Percentiles rank a stretch among this genome's conserved stretches.
These are phyloP conservation scores for Ceratina australensis DNA, from an alignment of 1,140 invertebrate genomes.

Conservation along the genomic window DNA sequence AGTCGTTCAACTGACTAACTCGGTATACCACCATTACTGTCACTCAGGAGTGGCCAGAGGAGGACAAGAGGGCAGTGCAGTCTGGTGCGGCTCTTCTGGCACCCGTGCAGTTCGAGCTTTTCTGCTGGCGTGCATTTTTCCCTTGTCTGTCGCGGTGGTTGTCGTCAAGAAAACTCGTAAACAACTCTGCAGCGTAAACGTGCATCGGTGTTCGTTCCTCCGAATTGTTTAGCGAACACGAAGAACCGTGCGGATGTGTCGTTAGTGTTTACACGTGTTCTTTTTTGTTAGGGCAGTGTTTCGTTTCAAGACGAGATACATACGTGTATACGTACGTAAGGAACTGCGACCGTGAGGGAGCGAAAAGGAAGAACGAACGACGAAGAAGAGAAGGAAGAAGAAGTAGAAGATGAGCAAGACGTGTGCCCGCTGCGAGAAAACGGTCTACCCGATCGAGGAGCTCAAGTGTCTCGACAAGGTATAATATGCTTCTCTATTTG, in stretches of 20 bases:
- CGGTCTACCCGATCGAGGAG: conserved; percentile 98
- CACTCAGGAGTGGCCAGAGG: conserved; percentile 55
- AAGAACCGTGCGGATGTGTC: conserved; percentile 51
- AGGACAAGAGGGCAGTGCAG: conserved; percentile 56
- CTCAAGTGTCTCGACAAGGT: conserved; percentile 99
- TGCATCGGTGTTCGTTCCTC: conserved; percentile 25
- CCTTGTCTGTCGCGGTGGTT: neutral
- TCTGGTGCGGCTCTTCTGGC: conserved; percentile 53
- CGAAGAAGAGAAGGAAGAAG: conserved; percentile 43
- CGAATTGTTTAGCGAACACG: neutral
- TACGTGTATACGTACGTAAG: conserved; percentile 21
- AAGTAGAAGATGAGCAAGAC: conserved; percentile 91
- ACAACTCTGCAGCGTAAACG: conserved; percentile 4
- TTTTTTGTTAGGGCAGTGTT: conserved; percentile 49
- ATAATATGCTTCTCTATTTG: conserved; percentile 69
- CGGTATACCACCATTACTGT: conserved; percentile 63
- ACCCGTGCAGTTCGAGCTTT: conserved; percentile 51
- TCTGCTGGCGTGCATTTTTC: conserved; percentile 44
- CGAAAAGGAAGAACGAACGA: conserved; percentile 26
- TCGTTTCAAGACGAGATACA: conserved; percentile 25
- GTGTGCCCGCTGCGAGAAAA: conserved; percentile 96
- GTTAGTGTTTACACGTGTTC: conserved; percentile 54
- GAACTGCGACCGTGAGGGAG: conserved; percentile 23
- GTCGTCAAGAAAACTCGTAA: conserved; percentile 10
- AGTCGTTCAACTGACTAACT: conserved; percentile 33